These are phyloP conservation scores for Ricordea florida DNA, from an alignment of 92 coral and sea anemone species.

Conservation along the genomic window DNA sequence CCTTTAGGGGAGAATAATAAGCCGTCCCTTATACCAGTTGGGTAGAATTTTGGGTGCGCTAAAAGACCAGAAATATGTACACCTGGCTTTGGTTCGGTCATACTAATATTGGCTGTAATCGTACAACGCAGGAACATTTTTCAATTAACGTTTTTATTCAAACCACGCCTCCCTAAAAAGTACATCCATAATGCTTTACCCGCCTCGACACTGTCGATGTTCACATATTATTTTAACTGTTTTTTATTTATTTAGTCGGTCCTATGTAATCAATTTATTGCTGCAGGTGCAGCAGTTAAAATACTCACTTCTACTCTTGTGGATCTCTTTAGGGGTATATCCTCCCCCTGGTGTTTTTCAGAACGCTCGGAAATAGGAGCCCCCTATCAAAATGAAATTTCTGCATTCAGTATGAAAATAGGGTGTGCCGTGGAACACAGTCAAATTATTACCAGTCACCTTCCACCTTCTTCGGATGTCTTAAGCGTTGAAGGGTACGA, in stretches of 20 bases:
- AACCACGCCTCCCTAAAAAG: conserved; percentile 12
- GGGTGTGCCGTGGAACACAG: conserved; percentile 12
- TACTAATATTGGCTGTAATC: neutral
- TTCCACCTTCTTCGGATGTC: conserved; percentile 14
- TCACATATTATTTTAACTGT: neutral
- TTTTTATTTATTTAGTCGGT: conserved; percentile 1
- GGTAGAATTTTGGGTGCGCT: conserved; percentile 11
- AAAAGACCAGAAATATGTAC: conserved; percentile 2
- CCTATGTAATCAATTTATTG: too few relatives aligned
- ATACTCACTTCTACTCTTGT: conserved; percentile 10
- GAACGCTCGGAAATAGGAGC: neutral
- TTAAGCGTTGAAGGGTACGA: conserved; percentile 1
- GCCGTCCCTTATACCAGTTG: neutral
- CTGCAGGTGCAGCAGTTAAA: conserved; percentile 3
- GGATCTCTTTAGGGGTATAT: conserved; percentile 14
- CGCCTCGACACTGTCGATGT: neutral
- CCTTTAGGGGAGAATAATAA: conserved; percentile 12
- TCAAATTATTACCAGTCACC: conserved; percentile 14
- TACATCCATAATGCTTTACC: too few relatives aligned
- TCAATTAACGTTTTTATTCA: conserved; percentile 12
- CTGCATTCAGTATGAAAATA: conserved; percentile 10
- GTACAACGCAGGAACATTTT: conserved; percentile 13
- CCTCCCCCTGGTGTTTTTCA: too few relatives aligned
- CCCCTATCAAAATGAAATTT: conserved; percentile 6
- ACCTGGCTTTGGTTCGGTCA: conserved; percentile 4